Percentiles rank a stretch among this genome's conserved stretches.
These are phyloP conservation scores for Scomber colias DNA, from an alignment of 2,113 vertebrate genomes.

Conservation along the genomic window DNA sequence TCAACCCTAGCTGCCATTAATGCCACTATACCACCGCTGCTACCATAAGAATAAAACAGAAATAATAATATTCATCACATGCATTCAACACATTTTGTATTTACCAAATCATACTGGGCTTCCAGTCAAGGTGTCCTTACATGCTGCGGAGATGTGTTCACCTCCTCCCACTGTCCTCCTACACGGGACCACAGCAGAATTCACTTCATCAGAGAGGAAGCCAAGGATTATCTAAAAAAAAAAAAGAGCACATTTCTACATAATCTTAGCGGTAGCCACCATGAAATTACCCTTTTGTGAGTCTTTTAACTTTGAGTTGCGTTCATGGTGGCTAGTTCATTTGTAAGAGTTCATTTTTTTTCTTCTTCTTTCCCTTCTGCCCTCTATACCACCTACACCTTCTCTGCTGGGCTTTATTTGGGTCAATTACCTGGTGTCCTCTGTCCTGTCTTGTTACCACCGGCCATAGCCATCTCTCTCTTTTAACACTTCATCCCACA, in stretches of 20 bases:
- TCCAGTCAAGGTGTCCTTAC: constrained; percentile 42
- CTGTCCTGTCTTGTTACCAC: neutral
- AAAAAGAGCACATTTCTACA: constrained; percentile 10
- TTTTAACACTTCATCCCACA: constrained; percentile 1
- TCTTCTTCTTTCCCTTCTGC: neutral
- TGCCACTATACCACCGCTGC: neutral
- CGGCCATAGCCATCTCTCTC: neutral
- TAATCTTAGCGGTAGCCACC: neutral
- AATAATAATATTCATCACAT: constrained; percentile 22
- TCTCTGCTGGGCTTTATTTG: neutral
- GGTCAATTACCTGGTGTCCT: neutral
- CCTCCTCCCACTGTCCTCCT: constrained; percentile 57
- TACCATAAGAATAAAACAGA: neutral
- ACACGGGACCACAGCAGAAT: constrained; percentile 33
- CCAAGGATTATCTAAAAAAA: neutral
- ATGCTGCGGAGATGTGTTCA: constrained; percentile 38
- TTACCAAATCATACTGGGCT: constrained; percentile 39
- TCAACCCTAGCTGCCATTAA: too few species aligned
- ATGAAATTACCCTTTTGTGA: neutral
- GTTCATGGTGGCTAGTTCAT: neutral
- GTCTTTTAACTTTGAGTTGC: too few species aligned
- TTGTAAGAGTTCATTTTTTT: neutral
- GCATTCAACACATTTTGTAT: neutral
- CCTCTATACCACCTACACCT: neutral
- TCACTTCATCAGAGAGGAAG: constrained; percentile 12